A percentile compares a stretch with the other conserved stretches of the same genome.
Conservation (phyloP, 2,113 vertebrate genomes). For the Actenoides lindsayi region DNA sequence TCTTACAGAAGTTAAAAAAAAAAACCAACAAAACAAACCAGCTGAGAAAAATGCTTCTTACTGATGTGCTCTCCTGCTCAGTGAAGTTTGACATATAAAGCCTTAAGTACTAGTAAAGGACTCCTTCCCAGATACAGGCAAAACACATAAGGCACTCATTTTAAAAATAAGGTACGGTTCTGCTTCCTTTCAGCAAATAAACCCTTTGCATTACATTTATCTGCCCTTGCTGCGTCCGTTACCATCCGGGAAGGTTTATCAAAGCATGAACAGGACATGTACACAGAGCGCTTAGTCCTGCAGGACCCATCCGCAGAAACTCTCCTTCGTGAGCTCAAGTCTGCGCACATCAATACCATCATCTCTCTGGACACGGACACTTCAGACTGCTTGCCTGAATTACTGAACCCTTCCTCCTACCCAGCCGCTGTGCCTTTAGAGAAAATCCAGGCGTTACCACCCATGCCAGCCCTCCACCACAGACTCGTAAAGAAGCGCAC, state of each 20-base stretch:
- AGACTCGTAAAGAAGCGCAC: background rate
- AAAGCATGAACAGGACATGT: background rate
- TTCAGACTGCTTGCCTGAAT: background rate
- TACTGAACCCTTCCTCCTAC: background rate
- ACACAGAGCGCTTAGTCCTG: background rate
- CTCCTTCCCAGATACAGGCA: background rate
- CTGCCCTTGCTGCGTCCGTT: background rate
- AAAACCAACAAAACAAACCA: background rate
- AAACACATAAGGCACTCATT: background rate
- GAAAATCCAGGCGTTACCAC: background rate
- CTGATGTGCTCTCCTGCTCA: background rate
- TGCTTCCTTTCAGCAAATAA: background rate
- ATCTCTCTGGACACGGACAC: background rate
- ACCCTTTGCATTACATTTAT: background rate
- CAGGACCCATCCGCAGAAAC: background rate
- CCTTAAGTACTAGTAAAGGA: background rate
- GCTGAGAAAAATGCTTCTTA: background rate
- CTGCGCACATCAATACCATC: background rate
- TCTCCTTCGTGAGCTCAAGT: background rate
- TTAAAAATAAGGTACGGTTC: background rate
- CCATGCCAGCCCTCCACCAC: background rate
- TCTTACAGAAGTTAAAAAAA: background rate
- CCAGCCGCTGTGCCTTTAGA: background rate
- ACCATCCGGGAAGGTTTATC: background rate
- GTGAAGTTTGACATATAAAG: background rate